Conservation (phyloP, 2,113 vertebrate genomes). For the Vombatus ursinus region DNA sequence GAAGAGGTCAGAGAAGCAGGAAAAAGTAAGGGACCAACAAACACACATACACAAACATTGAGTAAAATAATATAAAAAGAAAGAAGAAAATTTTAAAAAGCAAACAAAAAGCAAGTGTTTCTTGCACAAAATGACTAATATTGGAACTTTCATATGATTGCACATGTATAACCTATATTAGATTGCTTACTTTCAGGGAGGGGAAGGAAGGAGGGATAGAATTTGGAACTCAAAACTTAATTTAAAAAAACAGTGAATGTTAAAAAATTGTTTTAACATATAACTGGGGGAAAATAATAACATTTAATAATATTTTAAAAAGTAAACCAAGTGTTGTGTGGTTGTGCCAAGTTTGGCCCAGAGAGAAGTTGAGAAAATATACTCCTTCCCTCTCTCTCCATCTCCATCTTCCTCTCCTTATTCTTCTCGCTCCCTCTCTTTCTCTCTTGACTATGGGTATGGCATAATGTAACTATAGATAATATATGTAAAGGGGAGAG, state of each 20-base stretch:
- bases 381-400: fast-evolving
- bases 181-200: background rate
- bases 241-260: too few relatives aligned
- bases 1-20: background rate
- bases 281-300: too few relatives aligned
- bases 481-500: background rate
- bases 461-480: background rate
- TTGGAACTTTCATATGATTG: background rate
- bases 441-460: background rate
- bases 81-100: background rate
- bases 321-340: background rate
- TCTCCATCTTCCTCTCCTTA: background rate
- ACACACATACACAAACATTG: background rate
- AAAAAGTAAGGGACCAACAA: background rate
- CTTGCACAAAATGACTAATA: background rate
- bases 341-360: background rate
- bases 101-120: background rate
- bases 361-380: background rate
- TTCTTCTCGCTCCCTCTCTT: background rate
- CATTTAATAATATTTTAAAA: background rate
- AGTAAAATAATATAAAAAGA: background rate
- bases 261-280: too few relatives aligned
- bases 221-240: background rate
- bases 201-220: background rate
- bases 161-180: background rate